Evolutionary conservation across 2,113 vertebrate genomes (phyloP).

Genomic region (Paradoxurus hermaphroditus): DNA sequence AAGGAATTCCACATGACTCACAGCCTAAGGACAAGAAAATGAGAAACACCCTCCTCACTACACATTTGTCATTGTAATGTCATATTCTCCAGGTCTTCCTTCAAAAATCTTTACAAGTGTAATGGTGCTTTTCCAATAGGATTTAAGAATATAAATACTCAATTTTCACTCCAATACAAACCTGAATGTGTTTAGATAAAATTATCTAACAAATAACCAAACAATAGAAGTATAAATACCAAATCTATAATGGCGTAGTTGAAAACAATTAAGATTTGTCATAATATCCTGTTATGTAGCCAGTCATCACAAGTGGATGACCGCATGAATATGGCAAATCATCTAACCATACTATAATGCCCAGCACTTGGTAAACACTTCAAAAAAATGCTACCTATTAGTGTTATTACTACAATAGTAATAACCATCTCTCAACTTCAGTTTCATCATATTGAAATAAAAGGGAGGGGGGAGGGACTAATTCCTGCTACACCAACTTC

Average conservation of each 20-base stretch:
- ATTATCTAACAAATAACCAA: neutral
- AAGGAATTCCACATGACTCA: neutral
- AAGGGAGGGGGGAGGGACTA: accelerated
- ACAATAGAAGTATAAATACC: neutral
- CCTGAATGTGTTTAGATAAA: neutral
- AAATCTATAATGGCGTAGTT: neutral
- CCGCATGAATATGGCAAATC: neutral
- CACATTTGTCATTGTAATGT: neutral
- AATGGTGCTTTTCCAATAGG: neutral
- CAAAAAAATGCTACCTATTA: neutral
- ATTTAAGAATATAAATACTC: neutral
- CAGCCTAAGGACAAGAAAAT: neutral
- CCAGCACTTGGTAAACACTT: neutral
- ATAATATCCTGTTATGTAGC: neutral
- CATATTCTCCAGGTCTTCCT: neutral
- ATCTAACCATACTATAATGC: neutral
- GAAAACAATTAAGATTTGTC: neutral
- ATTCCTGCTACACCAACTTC: neutral
- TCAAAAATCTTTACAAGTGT: neutral
- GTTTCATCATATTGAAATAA: neutral
- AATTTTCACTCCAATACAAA: neutral
- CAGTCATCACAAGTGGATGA: neutral
- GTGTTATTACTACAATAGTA: neutral
- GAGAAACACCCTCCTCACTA: neutral
- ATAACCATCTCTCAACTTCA: neutral